Evolutionary conservation across 2,113 vertebrate species (phyloP), one percentile per base, ranked within the genome.

Genomic region (Cygnus atratus): DNA sequence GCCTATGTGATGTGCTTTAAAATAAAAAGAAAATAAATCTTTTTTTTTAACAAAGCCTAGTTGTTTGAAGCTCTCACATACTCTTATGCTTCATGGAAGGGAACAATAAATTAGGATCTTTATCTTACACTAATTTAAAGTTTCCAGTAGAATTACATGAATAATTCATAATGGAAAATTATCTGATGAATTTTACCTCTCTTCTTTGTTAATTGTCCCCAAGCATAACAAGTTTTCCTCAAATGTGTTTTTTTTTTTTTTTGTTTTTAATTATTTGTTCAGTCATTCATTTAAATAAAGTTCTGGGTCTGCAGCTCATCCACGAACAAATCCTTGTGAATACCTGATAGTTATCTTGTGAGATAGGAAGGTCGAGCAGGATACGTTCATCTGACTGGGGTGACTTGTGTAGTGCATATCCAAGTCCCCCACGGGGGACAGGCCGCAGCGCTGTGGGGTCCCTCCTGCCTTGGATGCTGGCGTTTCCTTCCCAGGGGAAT

Each of bases 401-500:
- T 44, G 44, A 29, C 71, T 44, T 66, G 16, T 52, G 55, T 59
- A 28, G 37, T 37, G 37, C 41, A 31, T 66, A 26, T 13, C 28
- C 28, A 12, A 6, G 24, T 39, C 14, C 37, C 46, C 72, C 26
- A 43, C 11, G 10, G 33, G 19, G 33, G 21, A 87, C 24, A 29
- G 44, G 10, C 15, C 0, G 1, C 25, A 52, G 46, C 14, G 14
- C 18, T 68, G 31, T 1, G 1, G n/a, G 4, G 3, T 59, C 61
- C 58, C n/a, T 58, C 48, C n/a, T 59, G 73, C 31, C 58, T 82
- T 5, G 1, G 63, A 35, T 0, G 0, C 31, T 28, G 39, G 7
- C 7, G 13, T 67, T 58, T 81, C n/a, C 54, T 85, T 68, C 46
- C 41, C 28, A 46, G 33, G 72, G 41, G n/a, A 88, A 59, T 12